Percentiles rank a stretch among this genome's conserved stretches.
Evolutionary conservation across 2,888 invertebrate genomes (phyloP).

Genomic region (Diogma glabrata): DNA sequence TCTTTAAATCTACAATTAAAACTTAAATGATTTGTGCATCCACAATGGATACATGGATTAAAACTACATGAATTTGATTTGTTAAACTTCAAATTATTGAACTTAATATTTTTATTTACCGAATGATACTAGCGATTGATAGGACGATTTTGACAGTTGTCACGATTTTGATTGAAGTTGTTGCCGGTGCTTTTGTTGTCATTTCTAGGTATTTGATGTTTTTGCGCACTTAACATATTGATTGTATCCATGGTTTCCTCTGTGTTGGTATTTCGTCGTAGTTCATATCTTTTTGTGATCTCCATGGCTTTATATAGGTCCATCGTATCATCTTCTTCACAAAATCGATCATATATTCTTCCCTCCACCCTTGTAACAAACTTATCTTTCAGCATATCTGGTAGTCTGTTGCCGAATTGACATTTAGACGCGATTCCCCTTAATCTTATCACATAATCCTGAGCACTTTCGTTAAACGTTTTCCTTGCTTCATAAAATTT

Average conservation of each 20-base stretch:
- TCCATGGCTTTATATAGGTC: background rate
- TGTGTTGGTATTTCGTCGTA: background rate
- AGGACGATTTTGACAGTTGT: no score
- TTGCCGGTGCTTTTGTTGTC: no score
- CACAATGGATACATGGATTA: no score
- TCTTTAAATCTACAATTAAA: no score
- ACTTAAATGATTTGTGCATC: no score
- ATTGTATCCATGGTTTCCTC: background rate
- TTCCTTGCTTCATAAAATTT: background rate
- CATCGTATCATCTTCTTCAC: background rate
- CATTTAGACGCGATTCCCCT: background rate
- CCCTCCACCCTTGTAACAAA: background rate
- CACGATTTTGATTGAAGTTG: no score
- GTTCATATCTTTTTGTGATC: background rate
- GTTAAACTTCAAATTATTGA: no score
- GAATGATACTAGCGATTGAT: no score
- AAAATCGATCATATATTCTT: background rate
- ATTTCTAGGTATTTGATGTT: no score
- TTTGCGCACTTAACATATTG: background rate
- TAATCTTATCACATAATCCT: background rate
- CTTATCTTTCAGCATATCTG: background rate
- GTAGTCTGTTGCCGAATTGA: background rate
- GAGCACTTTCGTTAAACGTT: background rate
- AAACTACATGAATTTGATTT: no score
- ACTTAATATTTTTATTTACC: no score